These are phyloP conservation scores for Orientallactaga sibirica DNA, from an alignment of 2,797 vertebrate genomes.

Conservation along the genomic window DNA sequence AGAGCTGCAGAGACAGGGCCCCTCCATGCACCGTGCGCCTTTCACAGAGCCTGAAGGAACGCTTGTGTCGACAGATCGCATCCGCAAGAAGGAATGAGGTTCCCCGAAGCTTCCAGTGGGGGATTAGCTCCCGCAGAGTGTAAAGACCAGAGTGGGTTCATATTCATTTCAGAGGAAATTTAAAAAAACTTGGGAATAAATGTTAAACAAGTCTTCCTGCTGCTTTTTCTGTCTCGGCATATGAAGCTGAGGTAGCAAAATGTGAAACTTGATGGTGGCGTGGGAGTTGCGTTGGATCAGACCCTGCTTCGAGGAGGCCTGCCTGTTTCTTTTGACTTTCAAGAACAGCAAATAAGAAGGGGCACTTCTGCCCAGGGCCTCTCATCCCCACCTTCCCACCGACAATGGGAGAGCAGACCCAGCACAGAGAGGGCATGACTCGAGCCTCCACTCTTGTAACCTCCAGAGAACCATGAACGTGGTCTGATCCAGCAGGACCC, in stretches of 20 bases:
- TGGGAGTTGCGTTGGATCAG: neutral
- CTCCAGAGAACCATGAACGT: neutral
- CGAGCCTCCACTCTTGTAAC: too few species aligned
- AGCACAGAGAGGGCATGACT: neutral
- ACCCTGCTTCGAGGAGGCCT: neutral
- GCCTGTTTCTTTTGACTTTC: constrained; percentile 31
- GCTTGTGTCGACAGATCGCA: constrained; percentile 76
- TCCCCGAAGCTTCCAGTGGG: constrained; percentile 72
- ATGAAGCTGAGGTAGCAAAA: constrained; percentile 49
- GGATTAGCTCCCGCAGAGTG: constrained; percentile 79
- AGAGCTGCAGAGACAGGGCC: constrained; percentile 54
- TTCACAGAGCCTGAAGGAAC: constrained; percentile 62
- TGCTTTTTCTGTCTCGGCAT: constrained; percentile 49
- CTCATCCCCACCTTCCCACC: too few species aligned
- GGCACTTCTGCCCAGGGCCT: neutral
- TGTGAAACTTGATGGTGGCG: neutral
- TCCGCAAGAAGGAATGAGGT: constrained; percentile 66
- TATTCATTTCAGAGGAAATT: constrained; percentile 82
- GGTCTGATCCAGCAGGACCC: neutral
- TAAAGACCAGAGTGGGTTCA: constrained; percentile 70
- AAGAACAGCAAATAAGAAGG: constrained; percentile 50
- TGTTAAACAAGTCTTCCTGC: constrained; percentile 76
- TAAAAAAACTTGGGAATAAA: constrained; percentile 74
- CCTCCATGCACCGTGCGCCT: neutral
- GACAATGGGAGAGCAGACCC: neutral